Percentiles rank a stretch among this genome's conserved stretches.
phyloP scores from a whole-genome alignment of 2,888 invertebrate genomes.

The Diarsia rubi region DNA sequence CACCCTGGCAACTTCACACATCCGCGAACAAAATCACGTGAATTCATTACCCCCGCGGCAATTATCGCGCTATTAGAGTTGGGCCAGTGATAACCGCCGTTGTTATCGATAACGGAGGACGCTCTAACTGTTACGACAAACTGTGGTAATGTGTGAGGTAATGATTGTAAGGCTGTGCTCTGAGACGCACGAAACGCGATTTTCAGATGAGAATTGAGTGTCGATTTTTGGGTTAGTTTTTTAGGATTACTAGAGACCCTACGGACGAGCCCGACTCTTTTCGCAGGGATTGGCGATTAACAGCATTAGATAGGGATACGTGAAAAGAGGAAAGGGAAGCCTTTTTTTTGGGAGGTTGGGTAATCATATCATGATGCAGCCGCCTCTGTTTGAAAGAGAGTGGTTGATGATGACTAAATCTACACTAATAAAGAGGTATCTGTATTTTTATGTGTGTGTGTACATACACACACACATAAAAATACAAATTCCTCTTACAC shows the following conservation, averaged over 20 bases:
- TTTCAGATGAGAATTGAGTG: not conserved
- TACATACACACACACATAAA: too few relatives aligned
- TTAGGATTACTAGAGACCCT: not conserved
- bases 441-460: too few relatives aligned
- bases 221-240: not conserved
- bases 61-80: slow-evolving; percentile 78
- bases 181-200: slow-evolving; percentile 1
- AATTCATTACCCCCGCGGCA: slow-evolving; percentile 62
- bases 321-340: too few relatives aligned
- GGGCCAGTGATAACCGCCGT: slow-evolving; percentile 76
- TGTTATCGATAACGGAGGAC: slow-evolving; percentile 73
- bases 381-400: too few relatives aligned
- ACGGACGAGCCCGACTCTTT: too few relatives aligned
- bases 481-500: too few relatives aligned
- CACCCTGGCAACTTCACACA: slow-evolving; percentile 30
- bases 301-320: too few relatives aligned
- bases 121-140: slow-evolving; percentile 72
- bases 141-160: slow-evolving; percentile 69
- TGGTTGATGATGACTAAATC: too few relatives aligned
- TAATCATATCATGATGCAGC: too few relatives aligned
- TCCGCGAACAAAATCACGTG: slow-evolving; percentile 66
- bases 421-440: too few relatives aligned
- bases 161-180: slow-evolving; percentile 55
- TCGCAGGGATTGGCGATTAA: too few relatives aligned
- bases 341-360: too few relatives aligned